Evolutionary conservation across 23 tunicate species (phyloP).

Genomic region (Halocynthia aurantium): DNA sequence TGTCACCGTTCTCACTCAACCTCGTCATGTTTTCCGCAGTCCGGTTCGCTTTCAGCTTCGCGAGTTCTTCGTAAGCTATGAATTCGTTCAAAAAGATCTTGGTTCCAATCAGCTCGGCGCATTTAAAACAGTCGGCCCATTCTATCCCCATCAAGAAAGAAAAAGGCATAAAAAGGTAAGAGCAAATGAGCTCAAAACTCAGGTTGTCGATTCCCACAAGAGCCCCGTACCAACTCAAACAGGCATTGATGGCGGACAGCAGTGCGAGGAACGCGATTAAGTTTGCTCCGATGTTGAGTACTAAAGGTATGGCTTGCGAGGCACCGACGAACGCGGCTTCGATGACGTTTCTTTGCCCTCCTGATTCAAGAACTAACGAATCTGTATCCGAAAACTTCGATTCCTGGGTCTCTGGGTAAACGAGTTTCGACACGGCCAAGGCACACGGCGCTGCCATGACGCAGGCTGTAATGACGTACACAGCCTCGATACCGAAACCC

Average conservation of each 20-base stretch:
- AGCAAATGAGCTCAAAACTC: conserved; percentile 61
- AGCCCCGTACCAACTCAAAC: conserved; percentile 53
- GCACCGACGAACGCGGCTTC: conserved; percentile 94
- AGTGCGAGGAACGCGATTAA: conserved; percentile 76
- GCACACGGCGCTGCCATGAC: conserved; percentile 99
- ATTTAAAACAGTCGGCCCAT: conserved; percentile 80
- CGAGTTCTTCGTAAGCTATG: conserved; percentile 58
- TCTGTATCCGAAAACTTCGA: conserved; percentile 56
- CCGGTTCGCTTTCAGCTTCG: conserved; percentile 22
- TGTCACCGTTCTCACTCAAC: conserved; percentile 35
- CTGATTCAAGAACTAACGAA: conserved; percentile 54
- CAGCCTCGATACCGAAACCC: conserved; percentile 66
- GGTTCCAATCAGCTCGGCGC: conserved; percentile 73
- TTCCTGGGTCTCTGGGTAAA: conserved; percentile 85
- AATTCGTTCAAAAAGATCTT: conserved; percentile 79
- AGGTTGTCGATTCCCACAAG: conserved; percentile 47
- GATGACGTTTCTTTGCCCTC: conserved; percentile 76
- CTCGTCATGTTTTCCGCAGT: conserved; percentile 46
- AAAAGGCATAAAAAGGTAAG: conserved; percentile 72
- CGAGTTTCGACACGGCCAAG: conserved; percentile 64
- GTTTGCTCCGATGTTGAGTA: conserved; percentile 80
- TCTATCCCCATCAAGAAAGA: conserved; percentile 77
- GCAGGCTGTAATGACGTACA: conserved; percentile 79
- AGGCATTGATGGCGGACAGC: conserved; percentile 84
- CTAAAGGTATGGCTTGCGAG: conserved; percentile 83